Evolutionary conservation across 2,113 vertebrate species (phyloP).

Genomic region (Gymnorhina tibicen): DNA sequence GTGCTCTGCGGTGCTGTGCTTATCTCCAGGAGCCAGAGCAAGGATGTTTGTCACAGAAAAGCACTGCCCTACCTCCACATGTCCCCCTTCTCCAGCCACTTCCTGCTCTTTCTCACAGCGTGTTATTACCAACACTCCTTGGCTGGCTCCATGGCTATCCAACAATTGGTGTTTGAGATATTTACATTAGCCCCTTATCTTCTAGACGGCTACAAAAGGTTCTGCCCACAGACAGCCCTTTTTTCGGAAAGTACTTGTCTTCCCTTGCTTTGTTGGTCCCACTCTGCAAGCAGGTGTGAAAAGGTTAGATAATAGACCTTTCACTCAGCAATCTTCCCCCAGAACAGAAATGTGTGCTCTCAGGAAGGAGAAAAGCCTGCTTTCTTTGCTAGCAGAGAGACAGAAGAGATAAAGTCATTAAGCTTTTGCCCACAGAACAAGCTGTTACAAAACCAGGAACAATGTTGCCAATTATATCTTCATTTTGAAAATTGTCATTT

Average conservation of each 20-base stretch:
- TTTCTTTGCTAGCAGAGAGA: not conserved
- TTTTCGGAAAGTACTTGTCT: not conserved
- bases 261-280: not conserved
- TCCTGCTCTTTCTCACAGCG: not conserved
- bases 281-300: not conserved
- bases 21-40: not conserved
- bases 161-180: not conserved
- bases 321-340: not conserved
- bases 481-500: not conserved
- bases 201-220: not conserved
- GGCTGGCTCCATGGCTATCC: no score
- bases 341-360: not conserved
- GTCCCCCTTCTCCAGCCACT: not conserved
- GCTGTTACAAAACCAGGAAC: not conserved
- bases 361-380: not conserved
- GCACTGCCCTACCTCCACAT: not conserved
- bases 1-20: not conserved
- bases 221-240: not conserved
- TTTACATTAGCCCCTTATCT: not conserved
- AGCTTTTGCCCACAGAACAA: not conserved
- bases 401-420: not conserved
- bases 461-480: not conserved
- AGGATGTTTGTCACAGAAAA: not conserved
- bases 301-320: not conserved
- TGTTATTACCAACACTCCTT: not conserved